These are phyloP conservation scores for Scaptomyza montana DNA, from an alignment of 1,140 invertebrate genomes.

Conservation along the genomic window DNA sequence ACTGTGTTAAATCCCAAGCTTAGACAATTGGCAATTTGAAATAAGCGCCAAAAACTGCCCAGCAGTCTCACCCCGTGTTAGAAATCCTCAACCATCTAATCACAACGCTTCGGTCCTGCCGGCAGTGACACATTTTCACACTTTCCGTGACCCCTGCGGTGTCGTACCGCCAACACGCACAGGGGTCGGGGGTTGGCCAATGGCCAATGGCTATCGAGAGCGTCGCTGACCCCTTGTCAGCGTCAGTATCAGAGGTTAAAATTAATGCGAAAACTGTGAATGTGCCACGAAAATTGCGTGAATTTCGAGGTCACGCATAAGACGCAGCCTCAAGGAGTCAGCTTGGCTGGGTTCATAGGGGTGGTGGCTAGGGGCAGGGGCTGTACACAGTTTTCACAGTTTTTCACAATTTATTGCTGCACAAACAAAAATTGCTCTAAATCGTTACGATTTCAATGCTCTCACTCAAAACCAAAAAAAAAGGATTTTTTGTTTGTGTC, in stretches of 20 bases:
- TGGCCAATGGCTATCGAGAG: conserved; percentile 51
- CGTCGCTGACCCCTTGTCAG: conserved; percentile 74
- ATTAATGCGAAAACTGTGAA: conserved; percentile 79
- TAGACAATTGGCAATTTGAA: conserved; percentile 71
- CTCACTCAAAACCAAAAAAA: conserved; percentile 44
- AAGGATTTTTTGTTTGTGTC: conserved; percentile 50
- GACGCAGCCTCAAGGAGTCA: conserved; percentile 67
- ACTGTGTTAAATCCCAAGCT: conserved; percentile 64
- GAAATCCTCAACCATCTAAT: conserved; percentile 62
- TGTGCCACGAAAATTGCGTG: conserved; percentile 72
- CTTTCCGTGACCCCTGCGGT: conserved; percentile 79
- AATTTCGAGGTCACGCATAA: conserved; percentile 79
- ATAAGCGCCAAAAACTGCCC: conserved; percentile 62
- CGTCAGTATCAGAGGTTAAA: conserved; percentile 62
- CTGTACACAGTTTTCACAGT: conserved; percentile 21
- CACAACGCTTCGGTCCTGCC: conserved; percentile 28
- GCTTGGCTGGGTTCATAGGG: conserved; percentile 48
- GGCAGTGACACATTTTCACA: conserved; percentile 69
- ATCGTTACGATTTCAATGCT: conserved; percentile 59
- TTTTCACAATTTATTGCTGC: conserved; percentile 69
- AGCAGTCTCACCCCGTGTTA: conserved; percentile 32
- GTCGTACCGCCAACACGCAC: conserved; percentile 46
- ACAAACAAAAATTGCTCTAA: conserved; percentile 56
- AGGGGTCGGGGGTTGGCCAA: conserved; percentile 48
- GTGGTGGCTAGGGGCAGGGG: conserved; percentile 51